These are phyloP conservation scores for Drosophila cognata DNA, from an alignment of 2,888 invertebrate genomes.

Conservation along the genomic window DNA sequence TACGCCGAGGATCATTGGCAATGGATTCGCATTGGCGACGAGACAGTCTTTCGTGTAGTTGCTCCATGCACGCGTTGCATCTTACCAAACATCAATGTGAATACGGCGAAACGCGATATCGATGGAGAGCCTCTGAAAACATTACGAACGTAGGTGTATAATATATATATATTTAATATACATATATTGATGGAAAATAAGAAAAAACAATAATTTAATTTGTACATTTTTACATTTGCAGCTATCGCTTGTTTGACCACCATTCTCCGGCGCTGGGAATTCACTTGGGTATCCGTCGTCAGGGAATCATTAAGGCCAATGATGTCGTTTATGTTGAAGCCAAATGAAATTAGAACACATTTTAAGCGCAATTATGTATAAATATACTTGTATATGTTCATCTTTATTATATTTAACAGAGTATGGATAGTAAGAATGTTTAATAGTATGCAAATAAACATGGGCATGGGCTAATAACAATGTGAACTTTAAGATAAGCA, in stretches of 20 bases:
- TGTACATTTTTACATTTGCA: conserved; percentile 7
- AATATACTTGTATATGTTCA: conserved; percentile 55
- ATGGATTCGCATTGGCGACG: conserved; percentile 87
- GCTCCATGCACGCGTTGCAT: conserved; percentile 87
- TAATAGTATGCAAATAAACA: conserved; percentile 61
- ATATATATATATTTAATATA: not conserved
- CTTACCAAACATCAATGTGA: conserved; percentile 89
- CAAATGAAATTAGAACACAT: conserved; percentile 36
- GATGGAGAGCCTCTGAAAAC: conserved; percentile 89
- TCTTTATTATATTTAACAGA: conserved; percentile 72
- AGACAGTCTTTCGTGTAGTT: conserved; percentile 69
- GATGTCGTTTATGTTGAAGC: conserved; percentile 86
- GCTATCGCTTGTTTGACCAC: conserved; percentile 74
- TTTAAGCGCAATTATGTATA: conserved; percentile 12
- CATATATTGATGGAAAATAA: not conserved
- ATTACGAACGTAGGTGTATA: conserved; percentile 86
- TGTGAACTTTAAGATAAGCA: conserved; percentile 86
- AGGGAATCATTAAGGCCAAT: conserved; percentile 85
- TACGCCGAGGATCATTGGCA: conserved; percentile 90
- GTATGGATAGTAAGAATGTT: conserved; percentile 54
- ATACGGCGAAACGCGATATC: conserved; percentile 87
- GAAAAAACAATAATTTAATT: not conserved
- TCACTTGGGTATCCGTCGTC: conserved; percentile 85
- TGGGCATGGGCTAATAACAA: conserved; percentile 60
- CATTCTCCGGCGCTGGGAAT: conserved; percentile 86